Evolutionary conservation across 2,113 vertebrate genomes (phyloP).

Genomic region (Atherinomorus stipes): DNA sequence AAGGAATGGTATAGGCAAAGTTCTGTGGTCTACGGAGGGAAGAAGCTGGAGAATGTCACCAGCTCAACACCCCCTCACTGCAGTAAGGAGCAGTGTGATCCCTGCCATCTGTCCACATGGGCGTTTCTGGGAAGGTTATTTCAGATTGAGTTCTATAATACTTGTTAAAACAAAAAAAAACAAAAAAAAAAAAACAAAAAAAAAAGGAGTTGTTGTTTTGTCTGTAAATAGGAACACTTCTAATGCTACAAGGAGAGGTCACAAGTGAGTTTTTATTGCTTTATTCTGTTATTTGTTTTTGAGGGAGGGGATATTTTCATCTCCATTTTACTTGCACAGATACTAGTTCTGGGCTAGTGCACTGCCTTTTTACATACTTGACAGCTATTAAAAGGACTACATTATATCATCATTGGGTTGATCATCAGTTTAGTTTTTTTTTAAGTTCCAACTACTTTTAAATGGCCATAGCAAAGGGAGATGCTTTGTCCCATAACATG

Average conservation of each 20-base stretch:
- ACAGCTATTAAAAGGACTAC: no score
- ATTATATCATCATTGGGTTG: no score
- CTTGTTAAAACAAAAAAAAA: no score
- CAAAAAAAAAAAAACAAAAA: no score
- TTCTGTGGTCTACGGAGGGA: slow-evolving; percentile 35
- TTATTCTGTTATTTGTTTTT: not conserved
- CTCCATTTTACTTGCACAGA: not conserved
- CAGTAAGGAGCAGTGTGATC: slow-evolving; percentile 47
- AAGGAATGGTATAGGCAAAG: slow-evolving; percentile 36
- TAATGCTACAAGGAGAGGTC: slow-evolving; percentile 53
- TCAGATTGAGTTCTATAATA: no score
- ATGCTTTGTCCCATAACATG: no score
- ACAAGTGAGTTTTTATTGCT: slow-evolving; percentile 57
- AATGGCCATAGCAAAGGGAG: no score
- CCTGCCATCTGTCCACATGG: slow-evolving; percentile 62
- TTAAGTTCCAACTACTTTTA: no score
- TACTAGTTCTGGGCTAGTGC: not conserved
- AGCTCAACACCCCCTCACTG: slow-evolving; percentile 56
- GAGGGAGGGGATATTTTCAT: slow-evolving; percentile 20
- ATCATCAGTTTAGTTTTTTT: not conserved
- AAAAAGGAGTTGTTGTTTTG: not conserved
- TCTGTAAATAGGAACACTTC: slow-evolving; percentile 41
- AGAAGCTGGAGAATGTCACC: slow-evolving; percentile 49
- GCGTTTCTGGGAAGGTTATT: slow-evolving; percentile 13
- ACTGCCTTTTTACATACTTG: no score